Base-by-base conservation (phyloP, 2,888 invertebrate species). In the Steinernema scapterisci region DNA sequence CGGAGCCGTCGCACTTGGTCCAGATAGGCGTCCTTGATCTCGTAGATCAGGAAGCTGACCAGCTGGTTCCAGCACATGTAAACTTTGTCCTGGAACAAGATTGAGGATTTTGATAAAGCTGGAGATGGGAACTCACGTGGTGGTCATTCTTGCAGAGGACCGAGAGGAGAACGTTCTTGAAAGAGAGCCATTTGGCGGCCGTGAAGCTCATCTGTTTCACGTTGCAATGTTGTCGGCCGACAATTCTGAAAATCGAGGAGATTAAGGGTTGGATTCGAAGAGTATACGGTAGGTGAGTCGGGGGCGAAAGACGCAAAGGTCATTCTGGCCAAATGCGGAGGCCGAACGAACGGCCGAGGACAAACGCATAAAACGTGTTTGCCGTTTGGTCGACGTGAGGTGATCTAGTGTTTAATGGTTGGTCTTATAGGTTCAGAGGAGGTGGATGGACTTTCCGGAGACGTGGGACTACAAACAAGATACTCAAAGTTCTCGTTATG, bases 181-280 rank as follows among this genome's bases (percentile, higher is more conserved):
- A 86, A 70, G 84, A 80, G 43, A 86, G 81, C 86, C 86, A 86
- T 71, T 83, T 83, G 70, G 83, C 82, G 45, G 86, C 86, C 11
- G 84, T 85, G 78, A 86, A 86, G 51, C 80, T 83, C 78, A 86
- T 79, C 54, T 79, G 80, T 25, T 83, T 83, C 23, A 84, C 85
- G 75, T 85, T 81, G 63, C 81, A 83, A 54, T 86, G 86, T 74
- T 83, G 83, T 5, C 85, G 77, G 27, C 85, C 85, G 51, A 85
- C 83, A 74, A 86, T 84, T 76, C 85, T 83, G 63, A 31, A 81
- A 56, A 25, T n/a, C n/a, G n/a, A 9, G n/a, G 16, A 25, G 31
- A 7, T 23, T 23, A 21, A 52, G 23, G 2, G 9, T 11, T 52
- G 16, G 52, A 7, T 48, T 48, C 2, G 3, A 13, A 48, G n/a